These are phyloP conservation scores for Solenopsis invicta DNA, from an alignment of 1,140 invertebrate species.

Conservation along the genomic window DNA sequence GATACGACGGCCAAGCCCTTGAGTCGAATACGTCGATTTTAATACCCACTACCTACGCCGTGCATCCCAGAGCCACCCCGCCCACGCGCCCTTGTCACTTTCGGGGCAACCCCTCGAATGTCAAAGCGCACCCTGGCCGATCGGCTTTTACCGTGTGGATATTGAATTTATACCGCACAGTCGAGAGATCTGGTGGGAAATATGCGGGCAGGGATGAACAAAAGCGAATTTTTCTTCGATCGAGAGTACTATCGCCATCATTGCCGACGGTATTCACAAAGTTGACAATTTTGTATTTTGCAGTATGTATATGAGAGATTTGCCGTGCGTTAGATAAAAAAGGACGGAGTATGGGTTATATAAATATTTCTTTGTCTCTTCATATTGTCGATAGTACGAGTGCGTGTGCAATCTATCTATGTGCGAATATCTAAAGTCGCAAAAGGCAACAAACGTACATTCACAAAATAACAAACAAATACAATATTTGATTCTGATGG, in stretches of 20 bases:
- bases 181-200: constrained; percentile 59
- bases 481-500: constrained; percentile 8
- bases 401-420: neutral
- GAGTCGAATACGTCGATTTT: constrained; percentile 79
- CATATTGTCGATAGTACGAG: neutral
- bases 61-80: constrained; percentile 27
- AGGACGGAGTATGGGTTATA: neutral
- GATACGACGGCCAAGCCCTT: constrained; percentile 72
- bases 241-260: constrained; percentile 1
- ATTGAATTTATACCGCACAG: constrained; percentile 64
- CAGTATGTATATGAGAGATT: neutral
- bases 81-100: constrained; percentile 45
- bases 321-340: constrained; percentile 19
- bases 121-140: constrained; percentile 49
- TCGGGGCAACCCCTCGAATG: constrained; percentile 53
- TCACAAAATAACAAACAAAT: constrained; percentile 16
- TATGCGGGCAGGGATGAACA: constrained; percentile 60
- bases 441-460: neutral
- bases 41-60: constrained; percentile 73
- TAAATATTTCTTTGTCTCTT: constrained; percentile 5
- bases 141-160: constrained; percentile 65
- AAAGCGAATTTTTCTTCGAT: constrained; percentile 59
- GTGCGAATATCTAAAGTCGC: constrained; percentile 12
- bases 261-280: constrained; percentile 34
- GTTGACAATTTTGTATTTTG: constrained; percentile 48